These are phyloP conservation scores for Hipparchia semele DNA, from an alignment of 2,888 invertebrate genomes.

Conservation along the genomic window DNA sequence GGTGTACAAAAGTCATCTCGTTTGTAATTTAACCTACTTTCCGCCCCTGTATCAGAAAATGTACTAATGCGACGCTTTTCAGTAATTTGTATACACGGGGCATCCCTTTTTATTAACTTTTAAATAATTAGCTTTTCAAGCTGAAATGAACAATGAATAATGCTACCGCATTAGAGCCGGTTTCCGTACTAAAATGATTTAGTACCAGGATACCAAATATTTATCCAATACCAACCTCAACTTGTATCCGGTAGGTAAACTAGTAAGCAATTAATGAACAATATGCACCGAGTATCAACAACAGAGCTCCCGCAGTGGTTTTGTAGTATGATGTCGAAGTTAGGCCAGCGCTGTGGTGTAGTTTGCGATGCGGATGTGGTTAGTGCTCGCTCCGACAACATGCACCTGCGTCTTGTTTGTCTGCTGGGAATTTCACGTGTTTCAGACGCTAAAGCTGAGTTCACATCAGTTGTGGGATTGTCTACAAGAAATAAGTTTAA, in stretches of 20 bases:
- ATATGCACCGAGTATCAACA: constrained; percentile 15
- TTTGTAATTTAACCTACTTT: no score
- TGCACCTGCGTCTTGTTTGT: constrained; percentile 24
- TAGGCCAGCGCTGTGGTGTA: constrained; percentile 15
- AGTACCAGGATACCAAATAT: no score
- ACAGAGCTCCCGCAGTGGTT: constrained; percentile 8
- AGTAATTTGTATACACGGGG: no score
- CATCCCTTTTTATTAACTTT: no score
- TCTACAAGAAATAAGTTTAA: no score
- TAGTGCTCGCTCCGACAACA: constrained; percentile 14
- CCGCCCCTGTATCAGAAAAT: no score
- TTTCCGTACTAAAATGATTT: no score
- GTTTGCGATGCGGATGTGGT: constrained; percentile 24
- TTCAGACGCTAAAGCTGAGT: neutral
- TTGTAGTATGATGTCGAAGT: constrained; percentile 17
- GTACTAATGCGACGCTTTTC: no score
- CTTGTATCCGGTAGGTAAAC: constrained; percentile 1
- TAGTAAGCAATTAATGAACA: constrained; percentile 18
- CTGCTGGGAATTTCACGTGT: constrained; percentile 22
- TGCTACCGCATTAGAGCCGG: no score
- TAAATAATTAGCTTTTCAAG: no score
- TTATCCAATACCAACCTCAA: neutral
- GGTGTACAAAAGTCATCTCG: no score
- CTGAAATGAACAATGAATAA: no score
- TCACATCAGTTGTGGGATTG: neutral